Conservation (phyloP, 2,888 invertebrate genomes). For the Stenurella melanura region DNA sequence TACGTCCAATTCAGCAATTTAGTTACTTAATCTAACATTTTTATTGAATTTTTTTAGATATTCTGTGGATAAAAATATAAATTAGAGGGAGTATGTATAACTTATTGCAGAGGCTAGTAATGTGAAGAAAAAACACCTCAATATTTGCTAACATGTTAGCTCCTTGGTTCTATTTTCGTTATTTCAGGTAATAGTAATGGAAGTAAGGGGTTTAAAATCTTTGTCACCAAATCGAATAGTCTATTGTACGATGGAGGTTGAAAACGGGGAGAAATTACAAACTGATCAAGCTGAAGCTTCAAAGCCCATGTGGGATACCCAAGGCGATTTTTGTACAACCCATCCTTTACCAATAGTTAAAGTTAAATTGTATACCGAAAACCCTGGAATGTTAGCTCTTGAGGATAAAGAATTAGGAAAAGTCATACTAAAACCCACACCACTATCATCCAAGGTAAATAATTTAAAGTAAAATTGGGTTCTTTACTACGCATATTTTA, state of each 20-base stretch:
- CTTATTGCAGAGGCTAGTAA: slow-evolving; percentile 31
- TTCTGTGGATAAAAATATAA: slow-evolving; percentile 28
- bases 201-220: slow-evolving; percentile 98
- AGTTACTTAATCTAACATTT: slow-evolving; percentile 15
- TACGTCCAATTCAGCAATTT: slow-evolving; percentile 9
- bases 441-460: slow-evolving; percentile 87
- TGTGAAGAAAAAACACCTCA: slow-evolving; percentile 24
- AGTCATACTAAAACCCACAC: slow-evolving; percentile 90
- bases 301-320: slow-evolving; percentile 99
- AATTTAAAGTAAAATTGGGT: background rate
- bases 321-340: slow-evolving; percentile 99
- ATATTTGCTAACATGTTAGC: slow-evolving; percentile 20
- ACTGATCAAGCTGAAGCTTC: slow-evolving; percentile 99
- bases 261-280: slow-evolving; percentile 98
- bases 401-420: slow-evolving; percentile 99
- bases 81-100: slow-evolving; percentile 30
- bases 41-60: slow-evolving; percentile 36
- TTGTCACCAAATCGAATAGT: slow-evolving; percentile 98
- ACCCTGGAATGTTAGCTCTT: slow-evolving; percentile 96
- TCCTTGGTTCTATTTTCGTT: slow-evolving; percentile 41
- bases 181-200: slow-evolving; percentile 96
- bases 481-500: background rate
- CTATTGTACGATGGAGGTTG: slow-evolving; percentile 99
- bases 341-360: slow-evolving; percentile 98
- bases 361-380: slow-evolving; percentile 98